A percentile compares a stretch with the other conserved stretches of the same genome.
These are phyloP conservation scores for Drosophila meridionalis DNA, from an alignment of 2,888 invertebrate genomes.

Conservation along the genomic window DNA sequence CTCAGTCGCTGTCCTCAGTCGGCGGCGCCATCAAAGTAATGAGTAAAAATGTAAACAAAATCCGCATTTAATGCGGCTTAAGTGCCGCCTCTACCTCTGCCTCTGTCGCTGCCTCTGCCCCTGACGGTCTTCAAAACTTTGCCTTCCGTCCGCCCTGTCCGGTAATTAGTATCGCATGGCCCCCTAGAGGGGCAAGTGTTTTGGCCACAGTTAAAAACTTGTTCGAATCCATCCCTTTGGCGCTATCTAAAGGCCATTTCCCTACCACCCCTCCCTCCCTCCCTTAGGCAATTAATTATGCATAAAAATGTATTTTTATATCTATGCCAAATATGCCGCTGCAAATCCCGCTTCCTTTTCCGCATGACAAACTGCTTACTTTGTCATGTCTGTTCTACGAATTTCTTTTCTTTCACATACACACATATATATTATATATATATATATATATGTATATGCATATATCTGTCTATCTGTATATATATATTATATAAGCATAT, in stretches of 20 bases:
- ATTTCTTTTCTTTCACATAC: not conserved
- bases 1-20: slow-evolving; percentile 1
- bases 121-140: slow-evolving; percentile 42
- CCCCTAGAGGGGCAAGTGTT: slow-evolving; percentile 9
- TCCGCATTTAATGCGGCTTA: slow-evolving; percentile 70
- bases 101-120: slow-evolving; percentile 19
- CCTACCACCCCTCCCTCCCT: not conserved
- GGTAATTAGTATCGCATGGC: slow-evolving; percentile 55
- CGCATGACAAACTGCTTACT: not conserved
- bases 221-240: not conserved
- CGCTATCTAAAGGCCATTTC: slow-evolving; percentile 51
- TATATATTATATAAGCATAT: slow-evolving; percentile 13
- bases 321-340: slow-evolving; percentile 1
- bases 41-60: slow-evolving; percentile 70
- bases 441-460: not conserved
- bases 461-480: not conserved
- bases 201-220: slow-evolving; percentile 30
- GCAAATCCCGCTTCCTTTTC: slow-evolving; percentile 14
- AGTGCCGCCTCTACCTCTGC: slow-evolving; percentile 38
- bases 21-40: slow-evolving; percentile 32
- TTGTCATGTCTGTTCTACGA: not conserved
- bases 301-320: slow-evolving; percentile 47
- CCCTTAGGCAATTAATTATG: slow-evolving; percentile 68
- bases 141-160: slow-evolving; percentile 24
- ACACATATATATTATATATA: not conserved